Evolutionary conservation across 2,113 vertebrate genomes (phyloP).

Genomic region (Nycticebus coucang): DNA sequence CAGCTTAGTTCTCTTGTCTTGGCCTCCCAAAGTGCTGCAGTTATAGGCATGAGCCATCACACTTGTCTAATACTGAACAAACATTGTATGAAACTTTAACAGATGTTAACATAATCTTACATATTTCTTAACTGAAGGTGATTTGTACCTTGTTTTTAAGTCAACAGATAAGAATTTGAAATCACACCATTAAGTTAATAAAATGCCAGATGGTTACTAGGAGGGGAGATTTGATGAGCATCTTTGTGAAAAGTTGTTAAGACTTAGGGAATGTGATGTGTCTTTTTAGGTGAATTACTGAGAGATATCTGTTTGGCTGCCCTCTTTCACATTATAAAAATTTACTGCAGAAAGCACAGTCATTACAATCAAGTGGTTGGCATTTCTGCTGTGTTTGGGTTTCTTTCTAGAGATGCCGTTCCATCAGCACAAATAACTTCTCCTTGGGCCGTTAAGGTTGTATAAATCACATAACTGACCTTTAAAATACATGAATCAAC

Average conservation of each 20-base stretch:
- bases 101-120: constrained; percentile 25
- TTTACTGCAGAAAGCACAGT: constrained; percentile 23
- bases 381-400: constrained; percentile 67
- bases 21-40: too few species aligned
- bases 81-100: constrained; percentile 31
- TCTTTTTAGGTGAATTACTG: constrained; percentile 25
- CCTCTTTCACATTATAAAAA: constrained; percentile 51
- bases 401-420: constrained; percentile 42
- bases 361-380: background rate
- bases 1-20: too few species aligned
- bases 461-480: constrained; percentile 47
- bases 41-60: too few species aligned
- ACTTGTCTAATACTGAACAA: background rate
- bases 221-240: constrained; percentile 9
- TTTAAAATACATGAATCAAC: constrained; percentile 55
- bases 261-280: background rate
- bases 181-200: constrained; percentile 9
- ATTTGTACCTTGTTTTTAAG: constrained; percentile 58
- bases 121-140: constrained; percentile 40
- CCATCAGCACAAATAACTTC: constrained; percentile 39
- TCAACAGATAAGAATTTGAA: constrained; percentile 43
- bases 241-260: constrained; percentile 59
- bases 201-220: constrained; percentile 14
- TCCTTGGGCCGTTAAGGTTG: constrained; percentile 44
- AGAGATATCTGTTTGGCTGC: background rate